Percentiles rank a stretch among this genome's conserved stretches.
phyloP scores from a whole-genome alignment of 23 tunicate species.

The Pegea sp. region DNA sequence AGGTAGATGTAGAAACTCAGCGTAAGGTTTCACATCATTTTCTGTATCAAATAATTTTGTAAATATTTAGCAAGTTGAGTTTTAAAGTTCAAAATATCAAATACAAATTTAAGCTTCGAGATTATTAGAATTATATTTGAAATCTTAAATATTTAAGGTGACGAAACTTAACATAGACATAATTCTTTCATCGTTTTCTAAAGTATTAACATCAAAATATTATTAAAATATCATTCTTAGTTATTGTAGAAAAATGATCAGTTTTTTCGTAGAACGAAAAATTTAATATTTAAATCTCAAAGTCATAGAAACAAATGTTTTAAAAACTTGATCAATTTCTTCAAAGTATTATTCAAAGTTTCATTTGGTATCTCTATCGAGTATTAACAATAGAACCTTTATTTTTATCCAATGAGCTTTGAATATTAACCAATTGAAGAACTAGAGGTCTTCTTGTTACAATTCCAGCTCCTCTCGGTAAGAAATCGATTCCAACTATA shows the following conservation, averaged over 20 bases:
- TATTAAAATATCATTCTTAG: too few relatives aligned
- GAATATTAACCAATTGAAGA: slow-evolving; percentile 43
- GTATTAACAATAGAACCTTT: not conserved
- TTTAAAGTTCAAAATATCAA: too few relatives aligned
- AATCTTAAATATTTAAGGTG: too few relatives aligned
- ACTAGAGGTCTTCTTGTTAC: slow-evolving; percentile 72
- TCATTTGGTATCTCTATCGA: not conserved
- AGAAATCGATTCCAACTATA: slow-evolving; percentile 82
- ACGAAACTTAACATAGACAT: too few relatives aligned
- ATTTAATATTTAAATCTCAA: too few relatives aligned
- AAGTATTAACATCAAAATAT: too few relatives aligned
- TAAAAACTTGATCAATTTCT: too few relatives aligned
- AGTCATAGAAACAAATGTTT: too few relatives aligned
- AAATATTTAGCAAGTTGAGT: not conserved
- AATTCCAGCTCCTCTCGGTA: slow-evolving; percentile 82
- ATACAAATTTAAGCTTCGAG: not conserved
- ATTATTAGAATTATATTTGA: not conserved
- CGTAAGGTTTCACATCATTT: slow-evolving; percentile 22
- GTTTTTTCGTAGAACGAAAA: too few relatives aligned
- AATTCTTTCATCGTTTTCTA: too few relatives aligned
- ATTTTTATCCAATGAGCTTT: not conserved
- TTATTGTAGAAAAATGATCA: too few relatives aligned
- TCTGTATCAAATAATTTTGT: not conserved
- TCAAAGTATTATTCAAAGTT: too few relatives aligned
- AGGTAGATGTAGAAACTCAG: slow-evolving; percentile 55